Percentiles rank a stretch among this genome's conserved stretches.
Evolutionary conservation across 1,140 invertebrate species (phyloP).

Genomic region (Anastatus disparis): DNA sequence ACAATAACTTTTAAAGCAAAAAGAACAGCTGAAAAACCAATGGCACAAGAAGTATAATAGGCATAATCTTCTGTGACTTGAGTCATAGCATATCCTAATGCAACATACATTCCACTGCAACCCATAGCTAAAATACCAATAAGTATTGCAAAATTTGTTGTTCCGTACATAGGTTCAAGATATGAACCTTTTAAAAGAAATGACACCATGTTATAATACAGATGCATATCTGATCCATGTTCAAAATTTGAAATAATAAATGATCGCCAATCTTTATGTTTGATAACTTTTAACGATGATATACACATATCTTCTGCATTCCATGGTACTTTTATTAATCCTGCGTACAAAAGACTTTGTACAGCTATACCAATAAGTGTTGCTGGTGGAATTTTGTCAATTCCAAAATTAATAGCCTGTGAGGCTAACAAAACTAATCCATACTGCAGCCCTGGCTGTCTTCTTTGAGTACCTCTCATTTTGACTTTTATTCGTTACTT

Average conservation of each 20-base stretch:
- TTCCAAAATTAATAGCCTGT: constrained; percentile 66
- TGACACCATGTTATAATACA: constrained; percentile 82
- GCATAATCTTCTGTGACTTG: constrained; percentile 60
- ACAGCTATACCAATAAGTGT: constrained; percentile 69
- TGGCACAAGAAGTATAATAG: constrained; percentile 71
- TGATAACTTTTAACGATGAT: constrained; percentile 69
- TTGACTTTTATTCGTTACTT: no score
- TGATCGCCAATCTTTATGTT: constrained; percentile 69
- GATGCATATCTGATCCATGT: constrained; percentile 78
- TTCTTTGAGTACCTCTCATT: no score
- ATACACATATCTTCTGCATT: constrained; percentile 71
- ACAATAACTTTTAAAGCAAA: constrained; percentile 78
- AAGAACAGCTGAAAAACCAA: constrained; percentile 75
- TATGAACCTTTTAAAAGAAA: constrained; percentile 74
- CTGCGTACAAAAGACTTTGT: constrained; percentile 66
- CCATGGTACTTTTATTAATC: constrained; percentile 69
- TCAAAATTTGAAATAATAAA: constrained; percentile 73
- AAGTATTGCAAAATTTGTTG: constrained; percentile 70
- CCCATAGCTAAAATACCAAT: constrained; percentile 69
- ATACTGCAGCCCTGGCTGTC: constrained; percentile 58
- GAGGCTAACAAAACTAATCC: constrained; percentile 56
- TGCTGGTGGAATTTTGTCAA: constrained; percentile 73
- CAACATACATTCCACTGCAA: constrained; percentile 70
- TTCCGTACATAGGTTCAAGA: constrained; percentile 71
- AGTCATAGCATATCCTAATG: constrained; percentile 58